Base-by-base conservation (phyloP, 2,797 vertebrate species). In the Diplodus sargus region DNA sequence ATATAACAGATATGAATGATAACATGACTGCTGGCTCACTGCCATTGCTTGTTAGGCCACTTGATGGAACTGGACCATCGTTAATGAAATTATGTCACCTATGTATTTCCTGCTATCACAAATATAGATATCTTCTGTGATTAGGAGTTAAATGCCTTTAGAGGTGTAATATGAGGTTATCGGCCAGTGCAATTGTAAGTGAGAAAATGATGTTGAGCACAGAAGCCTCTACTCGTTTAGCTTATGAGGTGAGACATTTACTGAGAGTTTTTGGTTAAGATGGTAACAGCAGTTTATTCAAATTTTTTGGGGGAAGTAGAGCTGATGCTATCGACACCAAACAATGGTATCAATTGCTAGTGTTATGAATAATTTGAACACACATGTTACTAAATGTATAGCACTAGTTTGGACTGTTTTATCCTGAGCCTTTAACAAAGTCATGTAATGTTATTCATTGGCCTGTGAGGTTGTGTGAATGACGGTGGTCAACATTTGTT, bases 401-500 rank as follows among this genome's bases (percentile, higher is more conserved):
- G 39, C n/a, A 17, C 28, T 30, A 25, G 20, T 61, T 54, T 34
- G 25, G 20, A n/a, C 9, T 15, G 0, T 39, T 68, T 54, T 4
- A 42, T 30, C 43, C 47, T 47, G 25, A 58, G 52, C 47, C 34
- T 30, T 30, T 56, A 47, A 57, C 42, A 45, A 11, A 20, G 45
- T 22, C 15, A 5, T 13, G 13, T 11, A 16, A 49, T 5, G 0
- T 28, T 22, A 20, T 47, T 59, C 18, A 43, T 13, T 6, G 18
- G 59, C 16, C 34, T 72, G 9, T 17, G 5, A 59, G 12, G n/a
- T 13, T 30, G 39, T 58, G 60, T 49, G 15, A n/a, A 15, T 48
- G 63, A 47, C 13, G 17, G 13, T 49, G 74, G 49, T 76, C 34
- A 61, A 53, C 57, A 60, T 23, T 34, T 72, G 64, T 72, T 49